Evolutionary conservation across 1,140 invertebrate species (phyloP), one percentile per base, ranked within the genome.

Genomic region (Pachypsylla venusta): DNA sequence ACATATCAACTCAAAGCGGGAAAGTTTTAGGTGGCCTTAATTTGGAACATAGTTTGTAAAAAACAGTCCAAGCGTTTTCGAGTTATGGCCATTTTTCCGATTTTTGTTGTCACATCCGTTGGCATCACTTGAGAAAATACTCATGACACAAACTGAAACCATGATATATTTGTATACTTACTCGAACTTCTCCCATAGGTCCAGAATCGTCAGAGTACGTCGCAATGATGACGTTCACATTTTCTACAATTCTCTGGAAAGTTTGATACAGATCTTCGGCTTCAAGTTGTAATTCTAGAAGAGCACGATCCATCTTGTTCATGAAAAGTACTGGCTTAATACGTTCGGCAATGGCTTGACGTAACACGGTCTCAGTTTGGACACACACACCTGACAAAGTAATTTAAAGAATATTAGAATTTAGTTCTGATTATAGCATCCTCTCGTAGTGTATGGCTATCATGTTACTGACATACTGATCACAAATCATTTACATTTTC

Each of bases 241-340:
- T 98, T 77, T 99, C 97, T 67, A 99, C 93, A 74, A 98, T 98
- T 80, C 95, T 87, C 76, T 97, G 93, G 84, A 99, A 99, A 69
- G 93, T 98, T 77, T 99, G 96, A 75, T 95, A 99, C 19, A 99
- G 77, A 73, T 97, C 93, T 78, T 99, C 97, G 64, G 87, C 81
- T 54, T 92, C 93, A 64, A 98, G 76, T 72, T 98, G 93, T 67
- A 98, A 76, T 74, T 98, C 94, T 1, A 98, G 77, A 35, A 98
- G 78, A 66, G 93, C 95, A 68, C 94, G 85, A 77, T 99, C 96
- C 95, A 99, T 98, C 76, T 98, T 98, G 85, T 99, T 98, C 94
- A 98, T 98, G 84, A 99, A 98, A 62, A 98, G 79, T 67, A 98
- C 91, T 57, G 95, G 95, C 84, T 97, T 97, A 68, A 99, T 98